Base-by-base conservation (phyloP, 2,113 vertebrate genomes). In the Nasalis larvatus region DNA sequence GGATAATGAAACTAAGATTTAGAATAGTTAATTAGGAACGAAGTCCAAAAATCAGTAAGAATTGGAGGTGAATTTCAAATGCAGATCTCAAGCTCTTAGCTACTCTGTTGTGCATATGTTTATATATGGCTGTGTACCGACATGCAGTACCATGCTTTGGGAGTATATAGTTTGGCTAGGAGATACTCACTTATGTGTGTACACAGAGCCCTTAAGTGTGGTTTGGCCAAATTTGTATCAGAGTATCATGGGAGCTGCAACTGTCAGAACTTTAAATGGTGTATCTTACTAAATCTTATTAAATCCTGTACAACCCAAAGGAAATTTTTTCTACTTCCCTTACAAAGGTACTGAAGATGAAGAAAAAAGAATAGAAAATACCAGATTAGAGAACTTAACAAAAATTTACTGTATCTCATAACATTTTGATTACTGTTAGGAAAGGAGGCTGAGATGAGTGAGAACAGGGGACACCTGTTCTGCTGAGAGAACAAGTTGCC, bases 1-100 rank as follows among this genome's bases (percentile, higher is more conserved):
- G 63, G 13, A 42, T 52, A 63, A 32, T 94, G 63, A 96, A 89
- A 80, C 13, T 63, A 96, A 92, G 66, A 71, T 74, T 73, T 93
- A 95, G 35, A 76, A 56, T 4, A 71, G 42, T 87, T 87, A 84
- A 58, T 81, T 87, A 95, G 56, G 5, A 63, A 10, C 8, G 13
- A 68, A 94, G 42, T 74, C 32, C 23, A 56, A 68, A 95, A 82
- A 25, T 85, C 6, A 30, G 2, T 85, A 47, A 69, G 25, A 32
- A 5, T 47, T 89, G 27, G 37, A 83, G 25, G 32, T 92, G 12
- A 92, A 13, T 91, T 98, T 96, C 27, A 87, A 37, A 76, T 45
- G 5, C 10, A 60, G n/a, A 17, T 42, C 25, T 74, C 35, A 76
- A 56, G 56, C 27, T 68, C 45, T 45, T 77, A 30, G 58, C 71